These are phyloP conservation scores for Chironex yamaguchii DNA, from an alignment of 30 jellyfish, hydroid and myxozoan genomes.

Conservation along the genomic window DNA sequence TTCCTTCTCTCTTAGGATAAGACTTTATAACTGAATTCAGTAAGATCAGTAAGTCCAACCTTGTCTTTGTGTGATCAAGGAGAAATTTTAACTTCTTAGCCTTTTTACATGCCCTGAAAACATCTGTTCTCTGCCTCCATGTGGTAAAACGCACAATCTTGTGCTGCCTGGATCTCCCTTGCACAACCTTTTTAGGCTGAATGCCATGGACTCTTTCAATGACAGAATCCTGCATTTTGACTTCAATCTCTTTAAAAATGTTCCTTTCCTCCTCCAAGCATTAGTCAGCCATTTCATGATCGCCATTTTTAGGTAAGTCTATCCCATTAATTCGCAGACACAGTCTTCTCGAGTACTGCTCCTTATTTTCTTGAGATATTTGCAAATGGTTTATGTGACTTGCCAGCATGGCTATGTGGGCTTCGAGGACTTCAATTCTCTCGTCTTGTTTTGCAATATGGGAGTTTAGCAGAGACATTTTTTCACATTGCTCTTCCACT, in stretches of 20 bases:
- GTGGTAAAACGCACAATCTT: conserved; percentile 44
- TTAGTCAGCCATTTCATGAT: conserved; percentile 24
- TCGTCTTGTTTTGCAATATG: conserved; percentile 4
- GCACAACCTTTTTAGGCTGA: conserved; percentile 30
- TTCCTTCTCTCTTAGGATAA: conserved; percentile 20
- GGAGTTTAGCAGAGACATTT: not conserved
- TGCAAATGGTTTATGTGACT: conserved; percentile 25
- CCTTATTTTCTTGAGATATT: conserved; percentile 7
- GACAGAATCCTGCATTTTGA: conserved; percentile 37
- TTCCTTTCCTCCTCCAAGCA: conserved; percentile 28
- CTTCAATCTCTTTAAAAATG: conserved; percentile 33
- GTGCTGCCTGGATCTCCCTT: conserved; percentile 45
- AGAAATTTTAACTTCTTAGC: conserved; percentile 1
- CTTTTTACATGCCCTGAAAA: conserved; percentile 27
- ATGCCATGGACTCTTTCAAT: conserved; percentile 47
- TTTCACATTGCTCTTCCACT: conserved; percentile 10
- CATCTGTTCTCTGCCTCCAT: conserved; percentile 56
- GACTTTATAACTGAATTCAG: conserved; percentile 5
- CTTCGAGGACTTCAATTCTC: conserved; percentile 30
- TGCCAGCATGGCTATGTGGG: conserved; percentile 41
- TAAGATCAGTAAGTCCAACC: conserved; percentile 20
- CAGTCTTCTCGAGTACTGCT: conserved; percentile 38
- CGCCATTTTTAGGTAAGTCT: conserved; percentile 11
- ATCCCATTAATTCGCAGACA: conserved; percentile 50
- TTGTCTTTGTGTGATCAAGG: conserved; percentile 46